Evolutionary conservation across 2,113 vertebrate genomes (phyloP).

Genomic region (Nesoenas mayeri): DNA sequence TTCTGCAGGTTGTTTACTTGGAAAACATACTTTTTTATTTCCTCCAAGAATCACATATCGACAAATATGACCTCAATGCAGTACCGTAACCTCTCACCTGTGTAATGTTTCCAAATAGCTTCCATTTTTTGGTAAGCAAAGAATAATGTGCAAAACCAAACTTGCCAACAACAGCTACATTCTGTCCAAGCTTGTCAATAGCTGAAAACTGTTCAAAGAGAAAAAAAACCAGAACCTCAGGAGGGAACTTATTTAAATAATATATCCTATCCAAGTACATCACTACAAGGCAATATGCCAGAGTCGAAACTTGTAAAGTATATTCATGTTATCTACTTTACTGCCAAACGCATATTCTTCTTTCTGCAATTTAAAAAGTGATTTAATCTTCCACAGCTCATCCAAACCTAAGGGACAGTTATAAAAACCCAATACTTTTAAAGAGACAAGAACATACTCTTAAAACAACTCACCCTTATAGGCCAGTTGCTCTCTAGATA

Average conservation of each 20-base stretch:
- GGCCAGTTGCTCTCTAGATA: constrained; percentile 99
- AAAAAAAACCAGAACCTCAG: background rate
- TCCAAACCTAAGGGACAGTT: background rate
- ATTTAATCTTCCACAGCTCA: background rate
- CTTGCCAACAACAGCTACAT: constrained; percentile 93
- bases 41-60: background rate
- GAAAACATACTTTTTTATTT: background rate
- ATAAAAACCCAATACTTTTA: background rate
- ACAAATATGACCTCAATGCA: background rate
- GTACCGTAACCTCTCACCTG: constrained; percentile 80
- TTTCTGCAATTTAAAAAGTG: background rate
- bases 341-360: background rate
- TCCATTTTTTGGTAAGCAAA: constrained; percentile 96
- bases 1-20: background rate
- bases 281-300: background rate
- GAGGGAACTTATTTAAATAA: background rate
- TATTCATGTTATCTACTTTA: background rate
- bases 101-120: constrained; percentile 97
- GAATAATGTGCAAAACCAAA: constrained; percentile 98
- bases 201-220: constrained; percentile 87
- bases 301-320: background rate
- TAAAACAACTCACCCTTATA: constrained; percentile 86
- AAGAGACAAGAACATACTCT: background rate
- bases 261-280: background rate
- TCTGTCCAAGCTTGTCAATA: constrained; percentile 94